phyloP scores from a whole-genome alignment of 2,888 invertebrate species.

The Pandemis cinnamomeana region DNA sequence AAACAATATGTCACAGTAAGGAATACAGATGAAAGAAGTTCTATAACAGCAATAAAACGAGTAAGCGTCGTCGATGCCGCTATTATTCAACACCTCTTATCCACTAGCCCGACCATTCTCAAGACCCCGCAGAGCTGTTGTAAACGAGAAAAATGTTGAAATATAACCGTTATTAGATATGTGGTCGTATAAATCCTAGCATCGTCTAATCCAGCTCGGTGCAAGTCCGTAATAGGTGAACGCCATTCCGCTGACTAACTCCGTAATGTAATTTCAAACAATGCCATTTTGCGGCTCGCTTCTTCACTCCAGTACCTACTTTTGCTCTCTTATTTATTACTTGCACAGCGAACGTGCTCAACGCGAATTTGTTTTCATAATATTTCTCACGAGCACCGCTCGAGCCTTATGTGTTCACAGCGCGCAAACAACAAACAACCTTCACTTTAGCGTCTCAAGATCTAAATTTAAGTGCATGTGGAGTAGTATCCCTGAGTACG shows the following conservation, averaged over 20 bases:
- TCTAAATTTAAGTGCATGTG: conserved; percentile 49
- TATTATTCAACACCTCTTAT: conserved; percentile 23
- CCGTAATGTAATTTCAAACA: conserved; percentile 73
- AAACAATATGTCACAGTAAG: not conserved
- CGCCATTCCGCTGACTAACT: conserved; percentile 53
- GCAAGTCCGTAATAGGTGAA: conserved; percentile 43
- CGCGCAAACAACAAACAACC: conserved; percentile 54
- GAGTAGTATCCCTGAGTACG: conserved; percentile 51
- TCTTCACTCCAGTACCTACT: conserved; percentile 58
- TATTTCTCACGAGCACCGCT: conserved; percentile 73
- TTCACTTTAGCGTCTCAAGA: conserved; percentile 52
- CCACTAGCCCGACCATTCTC: conserved; percentile 17
- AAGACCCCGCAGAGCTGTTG: conserved; percentile 24
- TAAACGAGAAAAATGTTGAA: conserved; percentile 38
- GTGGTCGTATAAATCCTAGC: conserved; percentile 39
- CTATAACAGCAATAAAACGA: not conserved
- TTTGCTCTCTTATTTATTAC: conserved; percentile 81
- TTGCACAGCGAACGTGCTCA: conserved; percentile 81
- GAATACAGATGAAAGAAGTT: not conserved
- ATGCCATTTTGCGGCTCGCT: conserved; percentile 71
- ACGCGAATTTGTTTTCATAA: conserved; percentile 84
- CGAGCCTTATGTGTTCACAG: conserved; percentile 61
- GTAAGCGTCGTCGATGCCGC: conserved; percentile 9
- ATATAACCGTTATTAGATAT: conserved; percentile 41
- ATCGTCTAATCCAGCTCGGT: conserved; percentile 38